Evolutionary conservation across 2,888 invertebrate species (phyloP).

Genomic region (Spisula solida): DNA sequence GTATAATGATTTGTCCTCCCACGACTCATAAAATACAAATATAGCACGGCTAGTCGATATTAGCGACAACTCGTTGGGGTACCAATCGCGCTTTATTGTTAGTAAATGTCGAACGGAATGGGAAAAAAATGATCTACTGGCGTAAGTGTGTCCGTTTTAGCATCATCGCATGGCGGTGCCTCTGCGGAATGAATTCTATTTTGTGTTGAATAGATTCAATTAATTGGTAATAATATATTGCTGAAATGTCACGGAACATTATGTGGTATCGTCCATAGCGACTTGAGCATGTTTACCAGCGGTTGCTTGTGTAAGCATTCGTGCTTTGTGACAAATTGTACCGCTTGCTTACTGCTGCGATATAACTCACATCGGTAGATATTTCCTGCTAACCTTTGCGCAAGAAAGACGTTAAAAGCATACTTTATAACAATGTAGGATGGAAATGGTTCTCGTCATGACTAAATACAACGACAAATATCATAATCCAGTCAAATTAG

Average conservation of each 20-base stretch:
- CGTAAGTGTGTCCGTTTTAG: background rate
- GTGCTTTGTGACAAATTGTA: background rate
- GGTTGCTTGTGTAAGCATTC: background rate
- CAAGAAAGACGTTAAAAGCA: background rate
- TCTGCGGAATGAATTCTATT: background rate
- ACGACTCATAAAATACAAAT: conserved; percentile 15
- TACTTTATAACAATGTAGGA: no score
- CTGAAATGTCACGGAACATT: conserved; percentile 17
- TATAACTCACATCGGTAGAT: background rate
- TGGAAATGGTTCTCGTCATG: no score
- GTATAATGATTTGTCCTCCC: background rate
- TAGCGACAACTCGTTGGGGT: background rate
- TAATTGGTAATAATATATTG: background rate
- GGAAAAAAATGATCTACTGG: background rate
- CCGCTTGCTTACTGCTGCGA: background rate
- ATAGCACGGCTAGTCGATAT: background rate
- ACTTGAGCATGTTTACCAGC: background rate
- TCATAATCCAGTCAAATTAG: background rate
- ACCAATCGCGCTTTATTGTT: background rate
- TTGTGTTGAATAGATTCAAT: conserved; percentile 13
- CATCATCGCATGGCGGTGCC: background rate
- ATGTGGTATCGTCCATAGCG: background rate
- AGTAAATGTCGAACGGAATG: background rate
- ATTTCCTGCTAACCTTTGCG: background rate
- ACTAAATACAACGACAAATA: no score